Evolutionary conservation across 2,797 vertebrate species (phyloP).

Genomic region (Cynopterus sphinx): DNA sequence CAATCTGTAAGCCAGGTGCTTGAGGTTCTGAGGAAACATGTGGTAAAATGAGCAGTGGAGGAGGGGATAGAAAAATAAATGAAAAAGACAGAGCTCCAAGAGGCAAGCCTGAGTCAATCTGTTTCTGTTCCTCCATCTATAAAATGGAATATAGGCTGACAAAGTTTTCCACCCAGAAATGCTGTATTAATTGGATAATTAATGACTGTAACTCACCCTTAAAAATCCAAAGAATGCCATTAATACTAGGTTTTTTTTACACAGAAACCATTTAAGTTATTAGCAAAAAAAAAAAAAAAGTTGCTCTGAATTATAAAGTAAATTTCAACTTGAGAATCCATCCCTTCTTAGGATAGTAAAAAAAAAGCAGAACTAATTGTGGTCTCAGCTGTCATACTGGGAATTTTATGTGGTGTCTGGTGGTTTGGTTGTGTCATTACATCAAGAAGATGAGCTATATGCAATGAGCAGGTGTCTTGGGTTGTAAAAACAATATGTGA

Average conservation of each 20-base stretch:
- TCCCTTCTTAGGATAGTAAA: slow-evolving; percentile 5
- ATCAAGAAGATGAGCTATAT: background rate
- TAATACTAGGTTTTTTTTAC: slow-evolving; percentile 61
- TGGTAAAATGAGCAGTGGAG: background rate
- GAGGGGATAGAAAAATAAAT: background rate
- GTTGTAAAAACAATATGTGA: background rate
- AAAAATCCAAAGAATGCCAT: slow-evolving; percentile 53
- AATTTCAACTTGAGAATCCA: slow-evolving; percentile 58
- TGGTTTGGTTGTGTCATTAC: background rate
- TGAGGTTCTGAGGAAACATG: background rate
- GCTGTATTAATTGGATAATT: slow-evolving; percentile 60
- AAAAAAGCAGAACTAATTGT: background rate
- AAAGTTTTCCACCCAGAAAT: background rate
- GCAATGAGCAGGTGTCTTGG: background rate
- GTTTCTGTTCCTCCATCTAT: background rate
- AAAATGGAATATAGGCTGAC: background rate
- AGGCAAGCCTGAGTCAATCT: background rate
- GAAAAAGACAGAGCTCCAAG: background rate
- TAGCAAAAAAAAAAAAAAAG: slow-evolving; percentile 67
- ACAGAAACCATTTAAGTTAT: slow-evolving; percentile 58
- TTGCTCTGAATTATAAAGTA: slow-evolving; percentile 54
- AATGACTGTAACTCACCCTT: slow-evolving; percentile 54
- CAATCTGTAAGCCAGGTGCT: background rate
- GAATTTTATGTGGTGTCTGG: background rate
- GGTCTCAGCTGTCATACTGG: background rate